Conservation (phyloP, 2,113 vertebrate species). For the Dicrurus megarhynchus region DNA sequence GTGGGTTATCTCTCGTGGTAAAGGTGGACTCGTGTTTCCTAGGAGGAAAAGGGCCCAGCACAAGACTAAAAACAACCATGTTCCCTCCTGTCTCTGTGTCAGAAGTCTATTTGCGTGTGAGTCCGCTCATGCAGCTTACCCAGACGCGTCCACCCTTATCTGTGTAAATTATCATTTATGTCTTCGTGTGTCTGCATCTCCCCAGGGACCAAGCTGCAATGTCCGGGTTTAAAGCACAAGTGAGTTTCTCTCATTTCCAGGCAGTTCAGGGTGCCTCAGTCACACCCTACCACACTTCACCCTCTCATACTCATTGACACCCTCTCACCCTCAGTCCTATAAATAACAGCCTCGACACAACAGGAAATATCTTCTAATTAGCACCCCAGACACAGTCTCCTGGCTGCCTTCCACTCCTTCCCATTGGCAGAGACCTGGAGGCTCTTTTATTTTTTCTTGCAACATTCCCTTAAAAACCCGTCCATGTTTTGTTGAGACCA, state of each 20-base stretch:
- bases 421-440: neutral
- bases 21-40: neutral
- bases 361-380: conserved; percentile 43
- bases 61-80: neutral
- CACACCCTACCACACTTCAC: neutral
- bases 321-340: neutral
- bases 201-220: neutral
- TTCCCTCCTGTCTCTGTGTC: neutral
- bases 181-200: neutral
- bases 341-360: neutral
- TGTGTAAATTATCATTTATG: neutral
- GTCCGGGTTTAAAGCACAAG: neutral
- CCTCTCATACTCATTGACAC: neutral
- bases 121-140: neutral
- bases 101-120: neutral
- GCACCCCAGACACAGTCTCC: conserved; percentile 8
- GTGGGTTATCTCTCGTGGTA: neutral
- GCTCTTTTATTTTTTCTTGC: neutral
- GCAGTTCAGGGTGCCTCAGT: neutral
- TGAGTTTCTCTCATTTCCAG: neutral
- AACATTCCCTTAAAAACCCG: conserved; percentile 1
- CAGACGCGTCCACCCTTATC: neutral
- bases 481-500: neutral
- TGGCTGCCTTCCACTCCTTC: conserved; percentile 26
- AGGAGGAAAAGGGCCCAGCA: neutral